Base-by-base conservation (phyloP, 1,140 invertebrate species). In the Panagrolaimus sp. region DNA sequence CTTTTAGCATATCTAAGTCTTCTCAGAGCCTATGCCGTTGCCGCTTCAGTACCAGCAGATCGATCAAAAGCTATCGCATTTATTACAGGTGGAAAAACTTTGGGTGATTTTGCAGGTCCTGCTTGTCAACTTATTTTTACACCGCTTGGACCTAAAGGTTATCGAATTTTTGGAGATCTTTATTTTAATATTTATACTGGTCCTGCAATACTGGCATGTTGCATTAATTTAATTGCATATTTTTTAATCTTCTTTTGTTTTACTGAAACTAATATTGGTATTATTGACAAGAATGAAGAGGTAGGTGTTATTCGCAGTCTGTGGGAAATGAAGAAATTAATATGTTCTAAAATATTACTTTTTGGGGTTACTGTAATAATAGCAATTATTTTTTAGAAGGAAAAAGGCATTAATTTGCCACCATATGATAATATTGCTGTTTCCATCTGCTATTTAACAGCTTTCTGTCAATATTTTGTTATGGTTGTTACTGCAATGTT, bases 101-200 rank as follows among this genome's bases (percentile, higher is more conserved):
- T 38, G 2, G 31, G 31, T 4, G 31, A 38, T 38, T 38, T 38
- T 38, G 31, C 31, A 4, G 65, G 65, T n/a, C 65, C 65, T 1
- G 46, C 44, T 14, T 66, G 42, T 47, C 43, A 66, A n/a, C 23
- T 66, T 9, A 23, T 66, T 5, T 66, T 66, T 42, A 47, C 65
- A 27, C 65, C 62, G 4, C 38, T 63, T 11, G 27, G 27, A 9
- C 16, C 9, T 0, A 31, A 16, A n/a, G 62, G 62, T 23, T 42
- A 20, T 31, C 14, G 16, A n/a, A 13, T 63, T 14, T 42, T 16
- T 25, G 62, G 42, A 42, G 16, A 42, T 16, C 16, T 63, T 4
- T 16, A 63, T 42, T 9, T 63, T 9, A 63, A 63, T 43, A 63
- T 63, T 38, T 63, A 63, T 27, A 63, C 62, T 23, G 42, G 14